Conservation (phyloP, 2,888 invertebrate genomes). For the Fabriciana adippe region DNA sequence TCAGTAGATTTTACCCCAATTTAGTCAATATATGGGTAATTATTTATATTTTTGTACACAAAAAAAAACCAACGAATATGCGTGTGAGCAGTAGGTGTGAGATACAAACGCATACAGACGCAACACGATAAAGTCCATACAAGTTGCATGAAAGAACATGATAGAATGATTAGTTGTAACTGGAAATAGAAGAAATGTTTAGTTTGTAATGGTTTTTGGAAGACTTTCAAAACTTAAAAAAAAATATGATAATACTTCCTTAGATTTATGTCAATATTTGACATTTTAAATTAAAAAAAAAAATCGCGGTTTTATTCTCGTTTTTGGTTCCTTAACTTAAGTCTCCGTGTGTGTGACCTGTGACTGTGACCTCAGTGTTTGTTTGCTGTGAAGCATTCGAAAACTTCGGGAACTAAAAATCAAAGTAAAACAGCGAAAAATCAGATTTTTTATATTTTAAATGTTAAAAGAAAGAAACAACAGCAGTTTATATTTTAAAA, state of each 20-base stretch:
- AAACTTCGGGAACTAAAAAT: too few species aligned
- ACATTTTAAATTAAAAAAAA: not conserved
- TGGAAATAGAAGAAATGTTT: constrained; percentile 43
- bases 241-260: not conserved
- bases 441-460: too few species aligned
- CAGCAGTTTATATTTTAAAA: too few species aligned
- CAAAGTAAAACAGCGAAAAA: too few species aligned
- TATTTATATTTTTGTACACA: not conserved
- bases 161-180: constrained; percentile 52
- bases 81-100: constrained; percentile 39
- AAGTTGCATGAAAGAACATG: constrained; percentile 61
- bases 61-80: constrained; percentile 30
- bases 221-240: constrained; percentile 14
- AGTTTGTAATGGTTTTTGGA: constrained; percentile 37
- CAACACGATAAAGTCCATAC: constrained; percentile 71
- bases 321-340: too few species aligned
- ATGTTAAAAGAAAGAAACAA: too few species aligned
- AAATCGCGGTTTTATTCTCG: not conserved
- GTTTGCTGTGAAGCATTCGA: too few species aligned
- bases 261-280: not conserved
- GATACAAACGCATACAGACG: constrained; percentile 38
- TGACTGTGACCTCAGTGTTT: too few species aligned
- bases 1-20: too few species aligned
- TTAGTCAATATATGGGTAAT: too few species aligned
- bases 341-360: too few species aligned